These are phyloP conservation scores for Cossypha caffra DNA, from an alignment of 2,797 vertebrate genomes.

Conservation along the genomic window DNA sequence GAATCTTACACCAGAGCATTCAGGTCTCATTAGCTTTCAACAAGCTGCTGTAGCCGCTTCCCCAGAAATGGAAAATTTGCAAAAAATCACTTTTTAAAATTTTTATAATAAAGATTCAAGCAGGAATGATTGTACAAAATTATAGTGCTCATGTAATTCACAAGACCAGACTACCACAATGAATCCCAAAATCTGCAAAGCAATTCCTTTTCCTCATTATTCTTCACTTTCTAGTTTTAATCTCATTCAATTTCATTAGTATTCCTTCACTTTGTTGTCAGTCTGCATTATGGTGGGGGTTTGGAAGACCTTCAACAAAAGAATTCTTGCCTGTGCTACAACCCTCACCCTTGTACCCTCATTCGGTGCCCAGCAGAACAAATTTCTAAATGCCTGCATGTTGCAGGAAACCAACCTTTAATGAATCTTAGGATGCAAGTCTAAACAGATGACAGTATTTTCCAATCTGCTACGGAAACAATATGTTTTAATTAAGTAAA, in stretches of 20 bases:
- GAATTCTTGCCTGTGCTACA: conserved; percentile 19
- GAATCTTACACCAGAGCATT: neutral
- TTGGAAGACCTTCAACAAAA: conserved; percentile 45
- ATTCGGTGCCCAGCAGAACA: neutral
- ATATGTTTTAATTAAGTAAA: conserved; percentile 52
- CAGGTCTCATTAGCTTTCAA: neutral
- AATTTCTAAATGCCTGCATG: conserved; percentile 28
- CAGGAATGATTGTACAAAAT: neutral
- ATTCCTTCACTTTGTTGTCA: conserved; percentile 38
- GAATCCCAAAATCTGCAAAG: neutral
- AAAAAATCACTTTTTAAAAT: neutral
- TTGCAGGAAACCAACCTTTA: conserved; percentile 42
- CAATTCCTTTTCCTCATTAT: neutral
- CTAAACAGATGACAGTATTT: conserved; percentile 46
- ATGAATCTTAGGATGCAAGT: conserved; percentile 36
- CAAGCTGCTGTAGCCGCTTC: neutral
- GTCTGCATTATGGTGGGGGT: conserved; percentile 1
- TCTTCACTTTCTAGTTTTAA: conserved; percentile 8
- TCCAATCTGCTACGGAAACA: conserved; percentile 30
- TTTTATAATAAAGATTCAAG: neutral
- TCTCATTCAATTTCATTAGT: conserved; percentile 5
- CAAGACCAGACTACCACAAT: neutral
- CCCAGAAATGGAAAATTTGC: neutral
- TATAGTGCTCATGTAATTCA: neutral
- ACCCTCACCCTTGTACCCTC: neutral